phyloP scores from a whole-genome alignment of 2,888 invertebrate genomes.

The Caenorhabditis japonica region DNA sequence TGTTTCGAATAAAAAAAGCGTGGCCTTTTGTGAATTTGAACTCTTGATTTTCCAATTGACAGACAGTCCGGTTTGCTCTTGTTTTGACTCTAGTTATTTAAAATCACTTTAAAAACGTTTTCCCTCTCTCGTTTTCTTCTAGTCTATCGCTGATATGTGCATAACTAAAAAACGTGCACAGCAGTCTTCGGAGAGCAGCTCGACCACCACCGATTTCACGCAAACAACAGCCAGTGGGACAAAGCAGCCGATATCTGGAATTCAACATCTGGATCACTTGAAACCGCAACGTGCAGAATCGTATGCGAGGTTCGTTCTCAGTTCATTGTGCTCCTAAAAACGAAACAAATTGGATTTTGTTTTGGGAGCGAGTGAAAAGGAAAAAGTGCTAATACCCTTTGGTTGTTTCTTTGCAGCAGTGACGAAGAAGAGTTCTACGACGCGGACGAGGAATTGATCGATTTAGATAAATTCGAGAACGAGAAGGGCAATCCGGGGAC shows the following conservation, averaged over 20 bases:
- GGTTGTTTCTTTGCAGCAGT: slow-evolving; percentile 78
- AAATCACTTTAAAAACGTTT: no score
- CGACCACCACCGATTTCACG: slow-evolving; percentile 17
- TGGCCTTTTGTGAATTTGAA: no score
- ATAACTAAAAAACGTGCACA: slow-evolving; percentile 50
- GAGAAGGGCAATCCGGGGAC: slow-evolving; percentile 31
- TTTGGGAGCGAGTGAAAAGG: slow-evolving; percentile 30
- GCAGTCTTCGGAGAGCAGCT: slow-evolving; percentile 7
- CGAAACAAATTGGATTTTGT: slow-evolving; percentile 37
- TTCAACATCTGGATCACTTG: slow-evolving; percentile 49
- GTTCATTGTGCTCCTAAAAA: slow-evolving; percentile 5
- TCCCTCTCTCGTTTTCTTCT: slow-evolving; percentile 7
- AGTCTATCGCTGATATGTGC: slow-evolving; percentile 30
- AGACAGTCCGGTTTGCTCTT: no score
- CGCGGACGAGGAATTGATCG: slow-evolving; percentile 68
- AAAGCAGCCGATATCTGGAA: slow-evolving; percentile 29
- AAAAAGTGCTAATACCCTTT: no score
- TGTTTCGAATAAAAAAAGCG: no score
- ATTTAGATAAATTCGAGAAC: slow-evolving; percentile 56
- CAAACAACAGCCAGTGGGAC: slow-evolving; percentile 10
- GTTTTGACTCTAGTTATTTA: no score
- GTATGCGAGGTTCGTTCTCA: slow-evolving; percentile 45
- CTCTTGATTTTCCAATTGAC: no score
- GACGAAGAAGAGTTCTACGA: slow-evolving; percentile 80
- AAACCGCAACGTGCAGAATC: slow-evolving; percentile 45